Percentiles rank a stretch among this genome's conserved stretches.
Evolutionary conservation across 2,888 invertebrate species (phyloP).

Genomic region (Ennomos quercinarius): DNA sequence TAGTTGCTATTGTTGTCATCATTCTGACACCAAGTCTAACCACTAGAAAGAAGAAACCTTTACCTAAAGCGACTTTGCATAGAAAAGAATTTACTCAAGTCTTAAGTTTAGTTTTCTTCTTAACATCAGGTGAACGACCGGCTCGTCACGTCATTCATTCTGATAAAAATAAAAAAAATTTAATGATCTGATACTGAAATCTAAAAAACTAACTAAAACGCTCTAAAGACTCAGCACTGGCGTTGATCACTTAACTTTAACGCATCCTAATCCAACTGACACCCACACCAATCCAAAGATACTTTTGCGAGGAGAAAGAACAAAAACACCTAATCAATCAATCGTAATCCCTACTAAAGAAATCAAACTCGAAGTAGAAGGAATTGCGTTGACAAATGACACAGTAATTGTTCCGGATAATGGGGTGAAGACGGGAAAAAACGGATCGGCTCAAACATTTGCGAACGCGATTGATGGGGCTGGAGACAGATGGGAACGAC

Average conservation of each 20-base stretch:
- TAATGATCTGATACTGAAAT: neutral
- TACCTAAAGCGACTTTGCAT: too few relatives aligned
- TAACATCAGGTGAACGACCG: too few relatives aligned
- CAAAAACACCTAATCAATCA: constrained; percentile 75
- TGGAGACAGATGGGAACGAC: constrained; percentile 69
- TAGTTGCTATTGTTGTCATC: too few relatives aligned
- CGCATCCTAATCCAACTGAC: constrained; percentile 29
- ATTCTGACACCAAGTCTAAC: too few relatives aligned
- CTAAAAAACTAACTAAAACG: constrained; percentile 5
- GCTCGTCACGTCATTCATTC: too few relatives aligned
- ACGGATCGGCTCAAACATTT: constrained; percentile 69
- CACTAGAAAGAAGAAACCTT: too few relatives aligned
- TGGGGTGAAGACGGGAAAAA: constrained; percentile 62
- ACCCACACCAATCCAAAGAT: constrained; percentile 31
- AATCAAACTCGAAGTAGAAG: constrained; percentile 67
- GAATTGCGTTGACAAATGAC: constrained; percentile 76
- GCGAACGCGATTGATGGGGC: constrained; percentile 74
- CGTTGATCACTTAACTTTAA: constrained; percentile 25
- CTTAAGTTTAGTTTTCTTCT: too few relatives aligned
- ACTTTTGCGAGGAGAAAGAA: constrained; percentile 36
- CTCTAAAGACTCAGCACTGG: constrained; percentile 19
- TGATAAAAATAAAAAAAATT: too few relatives aligned
- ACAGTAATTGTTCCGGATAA: constrained; percentile 75
- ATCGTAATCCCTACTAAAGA: constrained; percentile 67
- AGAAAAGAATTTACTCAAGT: too few relatives aligned